phyloP scores from a whole-genome alignment of 2,113 vertebrate genomes.

The Vicugna pacos region DNA sequence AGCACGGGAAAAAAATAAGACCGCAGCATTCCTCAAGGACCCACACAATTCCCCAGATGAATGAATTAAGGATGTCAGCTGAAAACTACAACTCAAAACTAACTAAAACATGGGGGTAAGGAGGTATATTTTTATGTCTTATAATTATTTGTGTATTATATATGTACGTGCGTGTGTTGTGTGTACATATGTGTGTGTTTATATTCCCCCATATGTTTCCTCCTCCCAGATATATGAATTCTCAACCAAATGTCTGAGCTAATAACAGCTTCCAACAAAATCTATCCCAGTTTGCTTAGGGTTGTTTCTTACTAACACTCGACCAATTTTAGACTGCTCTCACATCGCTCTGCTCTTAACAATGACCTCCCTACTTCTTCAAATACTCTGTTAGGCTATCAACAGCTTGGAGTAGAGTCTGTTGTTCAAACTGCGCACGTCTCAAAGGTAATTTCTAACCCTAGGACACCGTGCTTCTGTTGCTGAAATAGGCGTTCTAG shows the following conservation, averaged over 20 bases:
- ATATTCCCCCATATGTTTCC: not conserved
- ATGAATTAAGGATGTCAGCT: not conserved
- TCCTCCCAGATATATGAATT: not conserved
- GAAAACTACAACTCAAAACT: not conserved
- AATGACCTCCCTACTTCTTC: slow-evolving; percentile 34
- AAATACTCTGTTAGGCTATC: not conserved
- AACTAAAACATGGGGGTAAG: not conserved
- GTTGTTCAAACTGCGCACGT: not conserved
- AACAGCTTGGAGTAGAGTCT: not conserved
- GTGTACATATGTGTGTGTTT: not conserved
- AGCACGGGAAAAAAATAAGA: not conserved
- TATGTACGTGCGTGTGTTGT: not conserved
- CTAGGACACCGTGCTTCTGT: not conserved
- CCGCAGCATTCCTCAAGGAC: not conserved
- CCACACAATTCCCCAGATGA: not conserved
- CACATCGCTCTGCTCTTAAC: slow-evolving; percentile 33
- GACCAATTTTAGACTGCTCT: slow-evolving; percentile 22
- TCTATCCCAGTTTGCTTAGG: not conserved
- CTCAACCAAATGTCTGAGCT: not conserved
- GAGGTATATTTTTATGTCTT: not conserved
- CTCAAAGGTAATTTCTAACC: slow-evolving; percentile 26
- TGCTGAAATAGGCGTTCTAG: slow-evolving; percentile 36
- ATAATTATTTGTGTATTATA: not conserved
- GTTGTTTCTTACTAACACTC: slow-evolving; percentile 55
- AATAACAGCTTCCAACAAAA: not conserved